Evolutionary conservation across 2,113 vertebrate species (phyloP), one percentile per base, ranked within the genome.

Genomic region (Speoplatyrhinus poulsoni): DNA sequence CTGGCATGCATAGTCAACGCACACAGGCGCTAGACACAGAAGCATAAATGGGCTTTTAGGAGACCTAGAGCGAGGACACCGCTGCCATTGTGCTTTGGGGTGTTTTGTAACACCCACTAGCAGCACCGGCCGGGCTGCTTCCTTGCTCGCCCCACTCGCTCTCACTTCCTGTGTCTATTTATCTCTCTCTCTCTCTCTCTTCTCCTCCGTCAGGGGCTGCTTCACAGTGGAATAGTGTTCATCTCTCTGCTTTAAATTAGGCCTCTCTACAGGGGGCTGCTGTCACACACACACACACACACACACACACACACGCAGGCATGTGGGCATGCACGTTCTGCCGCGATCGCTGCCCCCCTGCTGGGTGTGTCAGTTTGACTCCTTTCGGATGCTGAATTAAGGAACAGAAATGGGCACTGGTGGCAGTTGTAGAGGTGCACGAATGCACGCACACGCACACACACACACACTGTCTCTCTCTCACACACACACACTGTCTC

Each of bases 201-300:
- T 58, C 26, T 60, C 50, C 62, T 49, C 62, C n/a, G 83, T 79
- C 77, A 85, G 72, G 68, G 74, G 56, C 67, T 82, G 68, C 77
- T 68, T 79, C 82, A 69, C 77, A 77, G 81, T 76, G 75, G 70
- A 82, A 70, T 72, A 76, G 76, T 81, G 85, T 82, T 88, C 84
- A 82, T 88, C 85, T 88, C 80, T 81, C 63, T 73, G 82, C 84
- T 90, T 90, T 88, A 91, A 91, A 91, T 90, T 87, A 89, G 88
- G 81, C 88, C 87, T 88, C 81, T 79, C 88, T 82, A 77, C 87
- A 84, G 85, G 86, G 82, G 87, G 75, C 70, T 86, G 72, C 83
- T 88, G 82, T 85, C 86, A 70, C 82, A 82, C 72, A 63, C 57
- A 19, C 53, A 26, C 53, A n/a, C n/a, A n/a, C 72, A 55, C 32